Base-by-base conservation (phyloP, 2,113 vertebrate species). In the Proteles cristata region DNA sequence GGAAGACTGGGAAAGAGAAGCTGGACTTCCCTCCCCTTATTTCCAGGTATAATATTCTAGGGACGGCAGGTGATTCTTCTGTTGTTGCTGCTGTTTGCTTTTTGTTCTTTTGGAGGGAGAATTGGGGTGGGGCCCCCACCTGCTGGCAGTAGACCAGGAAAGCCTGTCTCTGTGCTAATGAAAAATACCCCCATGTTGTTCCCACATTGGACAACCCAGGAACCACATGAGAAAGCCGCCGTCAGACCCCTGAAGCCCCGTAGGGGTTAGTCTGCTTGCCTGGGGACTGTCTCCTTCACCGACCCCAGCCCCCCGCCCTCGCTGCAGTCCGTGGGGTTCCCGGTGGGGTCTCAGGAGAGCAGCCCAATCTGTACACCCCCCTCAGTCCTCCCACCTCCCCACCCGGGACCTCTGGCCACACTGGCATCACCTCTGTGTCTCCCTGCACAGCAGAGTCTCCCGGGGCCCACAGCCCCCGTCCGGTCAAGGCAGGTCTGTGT, bases 291-390 rank as follows among this genome's bases (percentile, higher is more conserved):
- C 21, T 48, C 31, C 45, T 39, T 23, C 53, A 21, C 33, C 16
- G 4, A 0, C 39, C 25, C 50, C 21, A 4, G 33, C 17, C 71
- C 14, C 31, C 11, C 4, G n/a, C 43, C 39, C 14, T 2, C 0
- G 12, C 5, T 31, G 28, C 55, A 65, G 26, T 50, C 65, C 15
- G 0, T n/a, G 28, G 35, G 61, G 14, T 48, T 7, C 73, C 33
- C 0, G 0, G 31, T 10, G 45, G 58, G 58, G 31, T n/a, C n/a
- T 66, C 17, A 35, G 53, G 74, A 71, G 55, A 53, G 73, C 23
- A 28, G 65, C n/a, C 28, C 12, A 4, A 14, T 7, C 79, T 31
- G 43, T 23, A 1, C 23, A 23, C 23, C 0, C 2, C 28, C 86
- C 61, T 88, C 25, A 10, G 31, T 69, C 43, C 26, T 23, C 8